Evolutionary conservation across 1,140 invertebrate genomes (phyloP).

Genomic region (Drosophila kurseongensis): DNA sequence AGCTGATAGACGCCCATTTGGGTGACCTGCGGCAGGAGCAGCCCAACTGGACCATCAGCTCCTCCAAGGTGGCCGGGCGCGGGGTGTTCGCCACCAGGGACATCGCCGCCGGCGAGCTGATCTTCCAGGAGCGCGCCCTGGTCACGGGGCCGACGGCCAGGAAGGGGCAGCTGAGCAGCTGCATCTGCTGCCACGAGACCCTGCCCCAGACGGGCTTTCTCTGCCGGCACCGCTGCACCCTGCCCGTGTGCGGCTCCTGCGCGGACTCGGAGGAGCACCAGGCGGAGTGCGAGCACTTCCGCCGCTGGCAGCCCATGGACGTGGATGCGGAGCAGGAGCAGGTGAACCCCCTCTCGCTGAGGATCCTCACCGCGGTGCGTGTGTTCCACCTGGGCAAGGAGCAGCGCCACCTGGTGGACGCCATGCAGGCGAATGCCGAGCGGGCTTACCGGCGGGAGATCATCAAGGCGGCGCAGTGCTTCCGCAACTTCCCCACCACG

Average conservation of each 20-base stretch:
- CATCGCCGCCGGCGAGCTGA: conserved; percentile 88
- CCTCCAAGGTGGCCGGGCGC: conserved; percentile 83
- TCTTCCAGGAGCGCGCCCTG: conserved; percentile 89
- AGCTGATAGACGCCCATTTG: conserved; percentile 74
- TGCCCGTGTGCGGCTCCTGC: conserved; percentile 86
- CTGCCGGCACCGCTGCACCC: conserved; percentile 84
- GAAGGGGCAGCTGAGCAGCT: conserved; percentile 77
- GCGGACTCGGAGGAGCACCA: conserved; percentile 86
- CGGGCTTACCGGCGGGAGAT: conserved; percentile 87
- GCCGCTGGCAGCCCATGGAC: conserved; percentile 85
- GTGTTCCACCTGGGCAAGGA: conserved; percentile 86
- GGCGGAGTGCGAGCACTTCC: conserved; percentile 87
- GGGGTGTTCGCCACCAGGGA: conserved; percentile 88
- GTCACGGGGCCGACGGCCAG: conserved; percentile 87
- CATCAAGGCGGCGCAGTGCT: conserved; percentile 86
- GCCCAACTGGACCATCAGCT: conserved; percentile 74
- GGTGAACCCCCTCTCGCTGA: conserved; percentile 85
- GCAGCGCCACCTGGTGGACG: conserved; percentile 86
- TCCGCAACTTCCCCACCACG: conserved; percentile 86
- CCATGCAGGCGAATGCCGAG: conserved; percentile 86
- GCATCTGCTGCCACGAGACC: conserved; percentile 73
- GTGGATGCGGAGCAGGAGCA: conserved; percentile 23
- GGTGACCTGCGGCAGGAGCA: conserved; percentile 68
- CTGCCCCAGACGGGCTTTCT: conserved; percentile 83
- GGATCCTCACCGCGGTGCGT: conserved; percentile 87